phyloP scores from a whole-genome alignment of 2,797 vertebrate species.

The Moxostoma hubbsi region DNA sequence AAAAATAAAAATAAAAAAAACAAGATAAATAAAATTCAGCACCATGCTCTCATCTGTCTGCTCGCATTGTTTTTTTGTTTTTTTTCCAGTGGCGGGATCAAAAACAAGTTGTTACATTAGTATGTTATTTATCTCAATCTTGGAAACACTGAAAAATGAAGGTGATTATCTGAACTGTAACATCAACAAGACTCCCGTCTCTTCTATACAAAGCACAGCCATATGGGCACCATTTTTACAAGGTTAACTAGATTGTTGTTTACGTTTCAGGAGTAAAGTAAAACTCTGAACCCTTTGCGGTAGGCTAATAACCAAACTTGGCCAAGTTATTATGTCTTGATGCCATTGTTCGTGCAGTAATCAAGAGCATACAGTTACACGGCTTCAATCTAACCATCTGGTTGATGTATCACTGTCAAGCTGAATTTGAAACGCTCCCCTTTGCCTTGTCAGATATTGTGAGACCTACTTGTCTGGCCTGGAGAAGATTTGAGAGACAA shows the following conservation, averaged over 20 bases:
- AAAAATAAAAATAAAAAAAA: no score
- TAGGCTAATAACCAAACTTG: conserved; percentile 44
- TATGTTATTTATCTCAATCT: conserved; percentile 49
- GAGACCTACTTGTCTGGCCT: conserved; percentile 59
- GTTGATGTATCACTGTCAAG: conserved; percentile 10
- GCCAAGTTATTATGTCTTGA: conserved; percentile 28
- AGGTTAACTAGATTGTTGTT: conserved; percentile 60
- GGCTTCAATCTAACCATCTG: conserved; percentile 32
- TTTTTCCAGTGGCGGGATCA: conserved; percentile 28
- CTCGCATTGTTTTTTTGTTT: no score
- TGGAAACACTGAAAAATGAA: conserved; percentile 41
- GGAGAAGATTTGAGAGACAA: conserved; percentile 38
- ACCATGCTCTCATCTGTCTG: no score
- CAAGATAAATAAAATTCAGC: no score
- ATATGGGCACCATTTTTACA: conserved; percentile 61
- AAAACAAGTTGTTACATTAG: conserved; percentile 19
- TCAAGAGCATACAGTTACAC: conserved; percentile 36
- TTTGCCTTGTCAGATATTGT: conserved; percentile 34
- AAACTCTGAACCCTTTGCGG: conserved; percentile 48
- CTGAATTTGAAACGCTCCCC: conserved; percentile 30
- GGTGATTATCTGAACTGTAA: conserved; percentile 30
- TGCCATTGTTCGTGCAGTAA: conserved; percentile 22
- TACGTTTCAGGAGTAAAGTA: conserved; percentile 58
- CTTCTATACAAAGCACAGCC: conserved; percentile 44
- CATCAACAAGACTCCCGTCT: conserved; percentile 21